Evolutionary conservation across 2,113 vertebrate species (phyloP), one percentile per base, ranked within the genome.

Genomic region (Oplegnathus fasciatus): DNA sequence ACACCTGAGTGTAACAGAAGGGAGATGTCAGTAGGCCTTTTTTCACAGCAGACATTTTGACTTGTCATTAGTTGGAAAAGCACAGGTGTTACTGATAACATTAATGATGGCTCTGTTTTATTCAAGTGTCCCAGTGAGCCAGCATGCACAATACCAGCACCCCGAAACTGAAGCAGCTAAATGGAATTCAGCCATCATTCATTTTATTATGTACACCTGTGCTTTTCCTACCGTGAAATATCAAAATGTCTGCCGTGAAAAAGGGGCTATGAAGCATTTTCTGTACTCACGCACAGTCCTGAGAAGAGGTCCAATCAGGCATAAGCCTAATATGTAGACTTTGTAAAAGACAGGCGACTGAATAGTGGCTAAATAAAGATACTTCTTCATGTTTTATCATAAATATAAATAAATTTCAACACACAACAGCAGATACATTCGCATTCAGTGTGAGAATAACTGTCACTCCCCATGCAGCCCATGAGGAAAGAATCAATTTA

Each of bases 371-470:
- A 34, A 46, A 44, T 55, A 32, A 37, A 65, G 22, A 28, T 3
- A 57, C 40, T 54, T 5, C 10, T 48, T 62, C 17, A 65, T 57
- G 18, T 72, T 80, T 62, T 18, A 20, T 26, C 22, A 60, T 5
- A 72, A 62, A 60, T 64, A 87, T 84, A 78, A 85, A 87, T 73
- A 81, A 30, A 76, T 54, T 3, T 40, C n/a, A 77, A 68, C 48
- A 17, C 82, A 69, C 7, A 77, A 67, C 54, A 61, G 64, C 11
- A 68, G 26, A 54, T 8, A 50, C 14, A 57, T 62, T 58, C 61
- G 4, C 10, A 75, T 66, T 20, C 46, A 69, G 28, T 77, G 28
- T 5, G 17, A 62, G 18, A 77, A 62, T 67, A 40, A 5, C n/a
- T 44, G 24, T 37, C 5, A 22, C 24, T 17, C 9, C 26, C 15